Conservation (phyloP, 2,888 invertebrate species). For the Mesoligia furuncula region DNA sequence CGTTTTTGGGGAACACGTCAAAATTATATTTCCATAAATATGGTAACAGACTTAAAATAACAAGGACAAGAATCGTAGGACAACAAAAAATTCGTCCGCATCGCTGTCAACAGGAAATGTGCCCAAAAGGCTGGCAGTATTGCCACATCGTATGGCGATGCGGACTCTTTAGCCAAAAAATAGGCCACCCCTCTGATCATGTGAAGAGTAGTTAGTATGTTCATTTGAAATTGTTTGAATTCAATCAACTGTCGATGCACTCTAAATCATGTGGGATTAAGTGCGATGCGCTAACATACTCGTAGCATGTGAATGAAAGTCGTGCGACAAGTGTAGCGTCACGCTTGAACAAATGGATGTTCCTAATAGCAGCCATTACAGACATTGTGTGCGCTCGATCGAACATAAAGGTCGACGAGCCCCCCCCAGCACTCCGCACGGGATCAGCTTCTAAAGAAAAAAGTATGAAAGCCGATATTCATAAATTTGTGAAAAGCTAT, state of each 20-base stretch:
- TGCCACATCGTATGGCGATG: not conserved
- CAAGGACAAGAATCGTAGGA: not conserved
- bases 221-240: conserved; percentile 12
- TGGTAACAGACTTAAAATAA: no score
- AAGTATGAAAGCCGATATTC: conserved; percentile 81
- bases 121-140: not conserved
- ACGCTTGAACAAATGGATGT: conserved; percentile 85
- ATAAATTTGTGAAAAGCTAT: conserved; percentile 78
- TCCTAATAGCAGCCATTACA: conserved; percentile 85
- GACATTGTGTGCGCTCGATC: conserved; percentile 85
- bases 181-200: not conserved
- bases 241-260: conserved; percentile 9
- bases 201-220: not conserved
- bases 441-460: conserved; percentile 78
- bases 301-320: conserved; percentile 78
- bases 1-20: not conserved
- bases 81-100: not conserved
- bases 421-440: conserved; percentile 65
- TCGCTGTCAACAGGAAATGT: not conserved
- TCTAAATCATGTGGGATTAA: conserved; percentile 52
- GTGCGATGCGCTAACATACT: conserved; percentile 73
- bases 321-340: conserved; percentile 83
- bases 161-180: not conserved
- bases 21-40: not conserved
- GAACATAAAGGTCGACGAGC: conserved; percentile 81